These are phyloP conservation scores for Saccopteryx leptura DNA, from an alignment of 2,113 vertebrate species.

Conservation along the genomic window DNA sequence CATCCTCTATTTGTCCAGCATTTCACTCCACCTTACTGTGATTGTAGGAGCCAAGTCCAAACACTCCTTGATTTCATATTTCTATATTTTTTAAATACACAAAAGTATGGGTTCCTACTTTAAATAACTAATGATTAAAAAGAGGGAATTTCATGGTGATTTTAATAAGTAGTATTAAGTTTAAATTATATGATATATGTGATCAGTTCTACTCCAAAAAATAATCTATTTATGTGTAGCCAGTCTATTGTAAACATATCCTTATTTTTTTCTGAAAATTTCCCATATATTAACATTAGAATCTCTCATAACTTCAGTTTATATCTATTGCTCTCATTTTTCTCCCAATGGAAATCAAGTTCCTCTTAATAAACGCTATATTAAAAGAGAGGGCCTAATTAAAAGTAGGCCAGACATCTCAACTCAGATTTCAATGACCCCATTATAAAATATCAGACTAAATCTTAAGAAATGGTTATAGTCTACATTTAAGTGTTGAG, in stretches of 20 bases:
- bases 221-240: background rate
- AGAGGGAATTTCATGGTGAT: background rate
- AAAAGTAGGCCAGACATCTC: conserved; percentile 79
- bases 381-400: conserved; percentile 81
- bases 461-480: conserved; percentile 58
- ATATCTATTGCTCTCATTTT: conserved; percentile 67
- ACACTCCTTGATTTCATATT: background rate
- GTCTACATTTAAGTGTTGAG: conserved; percentile 26
- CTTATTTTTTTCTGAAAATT: conserved; percentile 55
- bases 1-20: background rate
- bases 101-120: background rate
- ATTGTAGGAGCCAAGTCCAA: background rate
- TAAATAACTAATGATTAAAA: background rate
- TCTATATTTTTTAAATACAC: background rate
- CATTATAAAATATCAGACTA: conserved; percentile 74
- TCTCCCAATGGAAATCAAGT: conserved; percentile 80
- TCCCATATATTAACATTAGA: background rate
- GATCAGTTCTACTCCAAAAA: background rate
- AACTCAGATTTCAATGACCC: conserved; percentile 73
- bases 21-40: background rate
- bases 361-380: conserved; percentile 71
- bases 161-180: conserved; percentile 36
- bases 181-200: background rate
- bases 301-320: conserved; percentile 67
- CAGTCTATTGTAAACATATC: background rate